A percentile compares a stretch with the other conserved stretches of the same genome.
phyloP scores from a whole-genome alignment of 2,888 invertebrate genomes.

The Tipula unca region DNA sequence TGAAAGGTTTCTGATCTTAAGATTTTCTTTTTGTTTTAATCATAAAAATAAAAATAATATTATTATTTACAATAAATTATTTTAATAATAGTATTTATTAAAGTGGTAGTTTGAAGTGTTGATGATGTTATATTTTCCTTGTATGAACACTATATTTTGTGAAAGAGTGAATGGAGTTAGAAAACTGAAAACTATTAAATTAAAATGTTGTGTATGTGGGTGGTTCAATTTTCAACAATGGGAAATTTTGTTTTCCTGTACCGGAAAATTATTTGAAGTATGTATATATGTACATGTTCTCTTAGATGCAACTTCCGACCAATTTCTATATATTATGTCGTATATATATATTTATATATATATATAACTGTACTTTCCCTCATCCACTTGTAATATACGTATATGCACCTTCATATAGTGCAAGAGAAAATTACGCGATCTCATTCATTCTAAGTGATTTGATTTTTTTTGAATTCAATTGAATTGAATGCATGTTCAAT shows the following conservation, averaged over 20 bases:
- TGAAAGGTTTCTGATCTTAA: slow-evolving; percentile 8
- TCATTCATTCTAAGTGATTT: not conserved
- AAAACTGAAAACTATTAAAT: not conserved
- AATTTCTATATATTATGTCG: too few species aligned
- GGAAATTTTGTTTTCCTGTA: not conserved
- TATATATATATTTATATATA: not conserved
- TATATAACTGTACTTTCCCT: not conserved
- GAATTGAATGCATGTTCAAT: not conserved
- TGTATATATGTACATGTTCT: not conserved
- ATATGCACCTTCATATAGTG: not conserved
- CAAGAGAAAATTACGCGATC: not conserved
- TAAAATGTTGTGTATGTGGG: not conserved
- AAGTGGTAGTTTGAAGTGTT: not conserved
- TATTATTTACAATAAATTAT: not conserved
- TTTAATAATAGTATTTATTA: not conserved
- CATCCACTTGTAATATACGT: not conserved
- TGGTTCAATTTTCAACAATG: not conserved
- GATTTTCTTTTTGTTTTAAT: not conserved
- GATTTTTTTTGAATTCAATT: too few species aligned
- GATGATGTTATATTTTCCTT: not conserved
- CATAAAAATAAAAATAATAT: not conserved
- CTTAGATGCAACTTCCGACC: not conserved
- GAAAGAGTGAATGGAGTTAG: not conserved
- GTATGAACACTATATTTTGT: not conserved
- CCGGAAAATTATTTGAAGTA: not conserved